phyloP scores from a whole-genome alignment of 1,140 invertebrate species.

The Holotrichia oblita region DNA sequence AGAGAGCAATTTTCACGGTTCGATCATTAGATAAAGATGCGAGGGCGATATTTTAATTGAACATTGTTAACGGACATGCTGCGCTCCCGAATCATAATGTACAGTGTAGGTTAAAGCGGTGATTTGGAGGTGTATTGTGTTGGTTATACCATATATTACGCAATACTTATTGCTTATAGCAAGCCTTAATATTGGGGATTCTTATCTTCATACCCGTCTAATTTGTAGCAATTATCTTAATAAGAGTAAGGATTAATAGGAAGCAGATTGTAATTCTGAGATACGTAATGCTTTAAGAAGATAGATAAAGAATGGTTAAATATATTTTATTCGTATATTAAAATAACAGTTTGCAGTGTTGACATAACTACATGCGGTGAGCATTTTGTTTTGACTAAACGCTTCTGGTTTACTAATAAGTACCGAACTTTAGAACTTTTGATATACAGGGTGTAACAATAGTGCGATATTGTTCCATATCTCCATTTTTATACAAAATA shows the following conservation, averaged over 20 bases:
- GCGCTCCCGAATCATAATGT: not conserved
- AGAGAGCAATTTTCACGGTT: not conserved
- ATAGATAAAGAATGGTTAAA: too few relatives aligned
- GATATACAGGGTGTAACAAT: too few relatives aligned
- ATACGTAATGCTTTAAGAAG: too few relatives aligned
- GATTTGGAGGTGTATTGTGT: not conserved
- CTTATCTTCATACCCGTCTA: not conserved
- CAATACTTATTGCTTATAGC: not conserved
- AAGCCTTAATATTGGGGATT: not conserved
- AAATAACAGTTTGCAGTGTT: too few relatives aligned
- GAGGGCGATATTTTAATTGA: conserved; percentile 12
- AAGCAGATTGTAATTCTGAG: too few relatives aligned
- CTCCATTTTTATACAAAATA: too few relatives aligned
- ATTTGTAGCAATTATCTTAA: conserved; percentile 10
- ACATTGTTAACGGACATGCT: not conserved
- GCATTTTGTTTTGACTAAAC: too few relatives aligned
- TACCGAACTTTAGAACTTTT: too few relatives aligned
- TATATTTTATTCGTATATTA: too few relatives aligned
- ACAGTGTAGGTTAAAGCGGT: not conserved
- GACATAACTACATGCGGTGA: too few relatives aligned
- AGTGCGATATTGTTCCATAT: too few relatives aligned
- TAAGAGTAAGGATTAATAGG: not conserved
- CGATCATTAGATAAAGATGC: conserved; percentile 12
- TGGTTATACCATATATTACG: not conserved
- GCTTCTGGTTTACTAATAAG: too few relatives aligned